Conservation (phyloP, 2,888 invertebrate species). For the Xanthia icteritia region DNA sequence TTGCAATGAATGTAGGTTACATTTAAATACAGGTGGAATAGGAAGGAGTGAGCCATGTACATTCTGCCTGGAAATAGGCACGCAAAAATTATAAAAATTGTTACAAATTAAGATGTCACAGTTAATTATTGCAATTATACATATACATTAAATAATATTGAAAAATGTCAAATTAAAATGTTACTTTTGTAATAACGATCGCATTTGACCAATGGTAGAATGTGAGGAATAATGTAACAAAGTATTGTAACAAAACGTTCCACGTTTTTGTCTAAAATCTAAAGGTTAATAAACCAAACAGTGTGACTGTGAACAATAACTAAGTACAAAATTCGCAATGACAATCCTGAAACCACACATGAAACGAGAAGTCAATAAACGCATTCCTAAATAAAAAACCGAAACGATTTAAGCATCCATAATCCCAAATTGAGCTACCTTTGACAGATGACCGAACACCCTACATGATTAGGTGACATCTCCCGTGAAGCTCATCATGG, state of each 20-base stretch:
- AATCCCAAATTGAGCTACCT: conserved; percentile 17
- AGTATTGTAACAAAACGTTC: neutral
- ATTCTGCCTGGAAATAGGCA: no score
- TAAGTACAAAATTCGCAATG: neutral
- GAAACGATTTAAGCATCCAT: neutral
- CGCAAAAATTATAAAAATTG: no score
- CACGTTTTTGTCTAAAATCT: neutral
- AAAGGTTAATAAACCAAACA: no score
- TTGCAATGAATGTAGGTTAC: no score
- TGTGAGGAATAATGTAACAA: neutral
- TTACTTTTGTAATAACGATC: no score
- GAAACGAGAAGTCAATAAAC: neutral
- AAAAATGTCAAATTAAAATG: no score
- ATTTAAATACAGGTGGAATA: no score
- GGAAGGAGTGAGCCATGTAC: no score
- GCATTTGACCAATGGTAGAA: neutral
- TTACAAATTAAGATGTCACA: no score
- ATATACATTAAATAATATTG: no score
- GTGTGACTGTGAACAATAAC: neutral
- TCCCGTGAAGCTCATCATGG: conserved; percentile 71
- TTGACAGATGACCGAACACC: conserved; percentile 32
- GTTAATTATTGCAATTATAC: no score
- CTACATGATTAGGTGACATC: conserved; percentile 37
- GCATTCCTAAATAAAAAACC: neutral
- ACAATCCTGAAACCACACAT: neutral